Evolutionary conservation across 1,140 invertebrate species (phyloP), one percentile per base, ranked within the genome.

Genomic region (Samia ricini): DNA sequence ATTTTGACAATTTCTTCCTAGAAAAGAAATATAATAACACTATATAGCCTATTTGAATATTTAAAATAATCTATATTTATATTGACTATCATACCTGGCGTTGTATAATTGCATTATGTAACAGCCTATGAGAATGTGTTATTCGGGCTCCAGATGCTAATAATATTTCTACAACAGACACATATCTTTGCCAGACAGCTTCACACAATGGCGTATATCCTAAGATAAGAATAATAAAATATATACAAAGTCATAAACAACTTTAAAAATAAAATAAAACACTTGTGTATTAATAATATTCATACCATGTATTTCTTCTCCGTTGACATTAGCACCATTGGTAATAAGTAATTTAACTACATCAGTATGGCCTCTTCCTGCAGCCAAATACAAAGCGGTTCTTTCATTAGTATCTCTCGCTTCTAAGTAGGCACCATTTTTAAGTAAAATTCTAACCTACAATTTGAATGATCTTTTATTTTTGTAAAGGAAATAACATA

Each of bases 261-360:
- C 12, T 22, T 22, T 42, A 42, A n/a, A 36, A 8, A 1, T 51
- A 20, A 12, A 51, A 20, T 21, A 51, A 23, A 5, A 51, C 50
- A 22, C 10, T 42, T 15, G 1, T 52, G 19, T 22, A 21, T 33
- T 52, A 26, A 20, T 19, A n/a, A 21, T 56, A 23, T 48, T 42
- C 87, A 95, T 42, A 87, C 92, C 64, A 93, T 92, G 65, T 83
- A 97, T 51, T 96, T 95, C 83, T 91, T 97, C 72, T 93, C 95
- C 21, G 93, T 97, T 80, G 93, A 97, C 54, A 88, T 98, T 66
- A 92, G 96, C 74, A 92, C 96, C 88, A 94, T 95, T 58, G 29
- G 83, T 67, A 52, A 93, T 88, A 5, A 90, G 74, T 55, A 76
- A 87, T 54, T 76, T 79, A 2, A 88, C 76, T n/a, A 89, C 78